A percentile compares a stretch with the other conserved stretches of the same genome.
Evolutionary conservation across 2,113 vertebrate genomes (phyloP).

Genomic region (Haliaeetus leucogaster): DNA sequence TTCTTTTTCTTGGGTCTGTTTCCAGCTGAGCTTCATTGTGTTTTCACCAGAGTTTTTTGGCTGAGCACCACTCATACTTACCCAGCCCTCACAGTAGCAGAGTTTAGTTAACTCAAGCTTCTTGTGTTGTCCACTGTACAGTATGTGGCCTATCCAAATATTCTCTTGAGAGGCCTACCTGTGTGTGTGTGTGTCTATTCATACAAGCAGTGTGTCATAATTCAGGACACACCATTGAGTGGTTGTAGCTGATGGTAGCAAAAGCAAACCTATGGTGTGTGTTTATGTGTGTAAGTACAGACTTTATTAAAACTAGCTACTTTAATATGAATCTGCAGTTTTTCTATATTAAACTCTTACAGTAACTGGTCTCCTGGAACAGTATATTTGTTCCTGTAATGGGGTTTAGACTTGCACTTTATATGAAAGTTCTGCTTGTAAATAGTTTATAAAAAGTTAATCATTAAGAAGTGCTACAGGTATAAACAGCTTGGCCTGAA

Average conservation of each 20-base stretch:
- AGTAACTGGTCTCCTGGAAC: neutral
- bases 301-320: neutral
- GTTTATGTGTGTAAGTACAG: neutral
- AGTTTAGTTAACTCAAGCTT: neutral
- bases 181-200: neutral
- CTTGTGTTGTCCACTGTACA: neutral
- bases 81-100: neutral
- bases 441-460: neutral
- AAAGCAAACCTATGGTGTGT: neutral
- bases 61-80: neutral
- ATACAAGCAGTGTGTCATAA: neutral
- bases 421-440: neutral
- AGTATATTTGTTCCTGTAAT: neutral
- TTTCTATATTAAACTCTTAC: neutral
- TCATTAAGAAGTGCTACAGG: neutral
- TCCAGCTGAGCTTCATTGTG: neutral
- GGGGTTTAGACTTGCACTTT: neutral
- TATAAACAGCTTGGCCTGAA: neutral
- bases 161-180: neutral
- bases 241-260: neutral
- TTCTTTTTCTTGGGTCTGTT: neutral
- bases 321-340: too few relatives aligned
- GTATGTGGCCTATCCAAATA: rapidly evolving
- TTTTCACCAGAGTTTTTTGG: neutral
- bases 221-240: neutral